Evolutionary conservation across 2,888 invertebrate species (phyloP).

Genomic region (Sepiola atlantica): DNA sequence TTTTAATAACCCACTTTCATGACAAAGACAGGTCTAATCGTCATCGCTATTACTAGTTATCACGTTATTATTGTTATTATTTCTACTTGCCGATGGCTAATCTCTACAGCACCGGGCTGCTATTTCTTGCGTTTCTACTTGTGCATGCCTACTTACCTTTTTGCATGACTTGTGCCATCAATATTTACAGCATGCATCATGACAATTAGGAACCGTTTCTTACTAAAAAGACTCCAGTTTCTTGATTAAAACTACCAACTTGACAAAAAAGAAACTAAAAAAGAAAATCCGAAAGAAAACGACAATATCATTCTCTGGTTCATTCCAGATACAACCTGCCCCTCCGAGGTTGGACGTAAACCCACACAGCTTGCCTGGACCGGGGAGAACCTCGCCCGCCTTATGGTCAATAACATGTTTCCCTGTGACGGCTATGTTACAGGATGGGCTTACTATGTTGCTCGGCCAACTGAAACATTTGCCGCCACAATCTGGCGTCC

Average conservation of each 20-base stretch:
- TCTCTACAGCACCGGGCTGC: background rate
- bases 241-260: background rate
- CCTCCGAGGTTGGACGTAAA: constrained; percentile 64
- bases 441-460: constrained; percentile 68
- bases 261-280: background rate
- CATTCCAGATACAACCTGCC: constrained; percentile 55
- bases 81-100: background rate
- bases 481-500: constrained; percentile 70
- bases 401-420: constrained; percentile 71
- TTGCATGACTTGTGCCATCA: background rate
- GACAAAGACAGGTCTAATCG: no score
- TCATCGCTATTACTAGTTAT: no score
- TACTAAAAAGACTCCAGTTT: background rate
- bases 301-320: background rate
- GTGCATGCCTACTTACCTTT: constrained; percentile 15
- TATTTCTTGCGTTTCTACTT: background rate
- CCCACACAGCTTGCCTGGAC: constrained; percentile 61
- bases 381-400: constrained; percentile 66
- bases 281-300: background rate
- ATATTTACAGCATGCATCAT: background rate
- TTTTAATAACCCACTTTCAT: no score
- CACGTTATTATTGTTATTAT: no score
- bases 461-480: constrained; percentile 59
- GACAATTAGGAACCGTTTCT: background rate
- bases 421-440: constrained; percentile 67